Percentiles rank a stretch among this genome's conserved stretches.
phyloP scores from a whole-genome alignment of 2,113 vertebrate genomes.

The Myiopsitta monachus region DNA sequence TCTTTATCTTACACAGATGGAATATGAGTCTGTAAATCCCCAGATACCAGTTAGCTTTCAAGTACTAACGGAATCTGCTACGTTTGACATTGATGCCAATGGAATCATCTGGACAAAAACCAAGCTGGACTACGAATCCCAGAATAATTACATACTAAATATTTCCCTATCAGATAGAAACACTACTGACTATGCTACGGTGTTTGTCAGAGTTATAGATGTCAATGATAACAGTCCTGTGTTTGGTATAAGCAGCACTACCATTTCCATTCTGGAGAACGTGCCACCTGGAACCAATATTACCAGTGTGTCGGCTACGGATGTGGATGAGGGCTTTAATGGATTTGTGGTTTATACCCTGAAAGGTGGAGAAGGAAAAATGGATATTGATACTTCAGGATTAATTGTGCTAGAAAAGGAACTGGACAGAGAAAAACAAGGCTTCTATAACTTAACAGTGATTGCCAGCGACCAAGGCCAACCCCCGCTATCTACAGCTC shows the following conservation, averaged over 20 bases:
- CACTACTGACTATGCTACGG: constrained; percentile 34
- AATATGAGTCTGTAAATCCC: constrained; percentile 46
- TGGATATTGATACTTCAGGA: constrained; percentile 68
- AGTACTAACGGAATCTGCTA: constrained; percentile 53
- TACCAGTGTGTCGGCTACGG: constrained; percentile 20
- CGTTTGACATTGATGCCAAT: constrained; percentile 55
- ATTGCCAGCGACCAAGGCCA: constrained; percentile 78
- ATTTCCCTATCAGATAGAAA: constrained; percentile 75
- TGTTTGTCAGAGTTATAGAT: constrained; percentile 72
- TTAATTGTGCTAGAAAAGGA: constrained; percentile 52
- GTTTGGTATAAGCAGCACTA: constrained; percentile 35
- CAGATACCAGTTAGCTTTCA: constrained; percentile 12
- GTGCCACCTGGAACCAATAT: background rate
- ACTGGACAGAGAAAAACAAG: constrained; percentile 74
- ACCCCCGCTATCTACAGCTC: constrained; percentile 37
- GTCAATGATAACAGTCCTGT: constrained; percentile 78
- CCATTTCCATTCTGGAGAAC: constrained; percentile 45
- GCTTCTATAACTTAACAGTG: constrained; percentile 65
- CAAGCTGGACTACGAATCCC: constrained; percentile 73
- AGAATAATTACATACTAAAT: constrained; percentile 58
- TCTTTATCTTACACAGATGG: constrained; percentile 54
- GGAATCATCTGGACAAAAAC: constrained; percentile 66
- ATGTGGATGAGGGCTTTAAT: constrained; percentile 74
- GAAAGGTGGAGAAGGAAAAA: constrained; percentile 71
- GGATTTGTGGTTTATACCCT: constrained; percentile 73